A percentile compares a stretch with the other conserved stretches of the same genome.
Conservation (phyloP, 2,888 invertebrate genomes). For the Nemurella pictetii region DNA sequence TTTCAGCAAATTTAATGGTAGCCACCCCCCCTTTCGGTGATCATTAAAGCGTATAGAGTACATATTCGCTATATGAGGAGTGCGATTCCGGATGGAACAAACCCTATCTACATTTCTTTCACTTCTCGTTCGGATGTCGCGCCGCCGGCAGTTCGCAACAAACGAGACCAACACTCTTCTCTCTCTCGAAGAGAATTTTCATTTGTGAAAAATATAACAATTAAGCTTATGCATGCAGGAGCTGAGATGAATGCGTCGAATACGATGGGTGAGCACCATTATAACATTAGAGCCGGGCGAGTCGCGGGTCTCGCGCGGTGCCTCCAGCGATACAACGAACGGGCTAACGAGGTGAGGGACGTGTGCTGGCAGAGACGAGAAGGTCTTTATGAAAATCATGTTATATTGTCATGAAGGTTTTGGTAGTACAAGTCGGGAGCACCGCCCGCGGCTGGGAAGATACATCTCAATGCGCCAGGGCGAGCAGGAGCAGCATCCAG, state of each 20-base stretch:
- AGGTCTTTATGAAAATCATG: constrained; percentile 2
- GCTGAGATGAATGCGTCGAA: constrained; percentile 8
- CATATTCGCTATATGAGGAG: neutral
- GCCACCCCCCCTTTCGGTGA: constrained; percentile 7
- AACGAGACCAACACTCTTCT: neutral
- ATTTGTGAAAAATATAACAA: constrained; percentile 11
- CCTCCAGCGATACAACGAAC: too few species aligned
- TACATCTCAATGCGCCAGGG: too few species aligned
- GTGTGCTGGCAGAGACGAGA: neutral
- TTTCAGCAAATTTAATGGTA: neutral
- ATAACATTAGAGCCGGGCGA: neutral
- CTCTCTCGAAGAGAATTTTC: neutral
- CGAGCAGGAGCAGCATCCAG: too few species aligned
- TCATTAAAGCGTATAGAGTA: constrained; percentile 2
- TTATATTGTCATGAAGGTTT: neutral
- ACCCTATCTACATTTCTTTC: neutral
- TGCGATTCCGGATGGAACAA: neutral
- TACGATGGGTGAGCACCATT: neutral
- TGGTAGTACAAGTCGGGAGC: neutral
- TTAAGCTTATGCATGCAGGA: constrained; percentile 13
- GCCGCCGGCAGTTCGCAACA: neutral
- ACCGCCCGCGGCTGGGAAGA: neutral
- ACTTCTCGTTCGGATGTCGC: neutral
- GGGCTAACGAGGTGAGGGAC: neutral
- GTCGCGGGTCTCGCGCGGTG: too few species aligned